Conservation (phyloP, 2,888 invertebrate species). For the Mythimna loreyi region DNA sequence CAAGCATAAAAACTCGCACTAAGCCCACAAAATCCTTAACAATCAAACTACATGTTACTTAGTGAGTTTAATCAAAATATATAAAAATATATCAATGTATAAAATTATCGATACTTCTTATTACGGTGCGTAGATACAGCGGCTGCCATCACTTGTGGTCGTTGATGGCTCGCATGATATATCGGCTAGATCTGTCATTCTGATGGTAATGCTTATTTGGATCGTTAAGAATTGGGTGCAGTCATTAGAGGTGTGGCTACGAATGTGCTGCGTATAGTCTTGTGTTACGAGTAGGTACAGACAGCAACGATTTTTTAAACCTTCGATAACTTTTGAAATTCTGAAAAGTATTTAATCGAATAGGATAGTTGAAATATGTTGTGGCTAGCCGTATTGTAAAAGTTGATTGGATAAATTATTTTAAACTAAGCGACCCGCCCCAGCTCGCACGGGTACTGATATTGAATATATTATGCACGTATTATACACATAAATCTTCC, state of each 20-base stretch:
- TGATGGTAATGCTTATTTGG: constrained; percentile 61
- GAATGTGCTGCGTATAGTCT: neutral
- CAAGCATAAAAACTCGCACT: too few species aligned
- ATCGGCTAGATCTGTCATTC: constrained; percentile 60
- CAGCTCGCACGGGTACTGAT: too few species aligned
- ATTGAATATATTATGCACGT: too few species aligned
- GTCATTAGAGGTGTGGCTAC: constrained; percentile 44
- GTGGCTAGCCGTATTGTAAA: too few species aligned
- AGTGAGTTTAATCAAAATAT: neutral
- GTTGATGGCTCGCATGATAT: constrained; percentile 57
- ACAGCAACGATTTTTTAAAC: neutral
- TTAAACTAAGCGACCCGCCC: too few species aligned
- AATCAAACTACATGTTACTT: too few species aligned
- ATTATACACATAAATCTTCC: too few species aligned
- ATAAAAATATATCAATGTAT: neutral
- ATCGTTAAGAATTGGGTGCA: constrained; percentile 45
- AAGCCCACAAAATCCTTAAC: too few species aligned
- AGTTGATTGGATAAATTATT: too few species aligned
- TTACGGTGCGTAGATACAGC: constrained; percentile 46
- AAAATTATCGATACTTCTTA: neutral
- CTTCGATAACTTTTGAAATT: too few species aligned
- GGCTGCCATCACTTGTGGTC: constrained; percentile 53
- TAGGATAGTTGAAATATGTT: too few species aligned
- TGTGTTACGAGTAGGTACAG: neutral
- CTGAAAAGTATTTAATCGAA: too few species aligned